A percentile compares a stretch with the other conserved stretches of the same genome.
phyloP scores from a whole-genome alignment of 2,888 invertebrate genomes.

The Meta bourneti region DNA sequence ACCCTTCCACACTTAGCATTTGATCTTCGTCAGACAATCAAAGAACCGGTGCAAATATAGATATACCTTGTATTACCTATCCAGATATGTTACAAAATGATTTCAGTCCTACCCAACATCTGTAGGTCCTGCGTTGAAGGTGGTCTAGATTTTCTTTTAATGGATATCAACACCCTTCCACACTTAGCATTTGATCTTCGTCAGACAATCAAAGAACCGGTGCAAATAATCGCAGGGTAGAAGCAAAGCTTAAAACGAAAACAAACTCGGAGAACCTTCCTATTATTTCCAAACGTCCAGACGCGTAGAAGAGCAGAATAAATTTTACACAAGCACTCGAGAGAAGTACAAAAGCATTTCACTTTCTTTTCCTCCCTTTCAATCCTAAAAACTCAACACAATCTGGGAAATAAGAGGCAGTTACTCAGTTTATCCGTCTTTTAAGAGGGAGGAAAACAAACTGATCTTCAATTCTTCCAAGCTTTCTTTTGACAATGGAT shows the following conservation, averaged over 20 bases:
- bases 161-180: not conserved
- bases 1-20: too few species aligned
- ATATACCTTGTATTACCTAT: too few species aligned
- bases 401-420: slow-evolving; percentile 27
- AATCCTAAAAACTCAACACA: too few species aligned
- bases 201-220: not conserved
- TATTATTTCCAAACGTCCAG: slow-evolving; percentile 24
- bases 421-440: slow-evolving; percentile 29
- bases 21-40: too few species aligned
- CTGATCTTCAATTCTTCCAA: slow-evolving; percentile 42
- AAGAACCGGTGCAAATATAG: too few species aligned
- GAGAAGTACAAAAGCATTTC: slow-evolving; percentile 12
- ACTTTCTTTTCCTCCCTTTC: too few species aligned
- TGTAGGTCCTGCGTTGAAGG: not conserved
- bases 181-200: too few species aligned
- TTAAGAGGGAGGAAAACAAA: slow-evolving; percentile 22
- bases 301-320: slow-evolving; percentile 10
- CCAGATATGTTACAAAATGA: too few species aligned
- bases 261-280: slow-evolving; percentile 12
- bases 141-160: not conserved
- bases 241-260: slow-evolving; percentile 13
- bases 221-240: not conserved
- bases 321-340: slow-evolving; percentile 19
- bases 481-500: slow-evolving; percentile 31
- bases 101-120: not conserved